phyloP scores from a whole-genome alignment of 1,140 invertebrate species.

The Rhagoletis pomonella region DNA sequence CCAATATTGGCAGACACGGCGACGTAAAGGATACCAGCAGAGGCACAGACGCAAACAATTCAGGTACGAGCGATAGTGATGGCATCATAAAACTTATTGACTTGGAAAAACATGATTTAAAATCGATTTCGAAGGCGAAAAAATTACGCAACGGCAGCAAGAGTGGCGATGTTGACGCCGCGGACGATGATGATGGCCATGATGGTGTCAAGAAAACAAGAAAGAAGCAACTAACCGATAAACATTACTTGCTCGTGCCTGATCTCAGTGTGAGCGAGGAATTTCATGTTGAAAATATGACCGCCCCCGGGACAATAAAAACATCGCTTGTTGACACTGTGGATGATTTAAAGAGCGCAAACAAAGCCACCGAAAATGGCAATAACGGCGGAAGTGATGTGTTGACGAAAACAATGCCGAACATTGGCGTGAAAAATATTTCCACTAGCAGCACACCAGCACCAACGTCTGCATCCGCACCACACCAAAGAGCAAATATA shows the following conservation, averaged over 20 bases:
- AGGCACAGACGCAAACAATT: neutral
- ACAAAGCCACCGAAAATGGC: neutral
- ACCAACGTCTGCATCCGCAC: neutral
- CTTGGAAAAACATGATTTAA: conserved; percentile 61
- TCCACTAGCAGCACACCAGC: neutral
- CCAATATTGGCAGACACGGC: neutral
- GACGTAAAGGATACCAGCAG: neutral
- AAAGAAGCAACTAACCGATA: conserved; percentile 70
- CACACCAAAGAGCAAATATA: too few species aligned
- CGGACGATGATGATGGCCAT: conserved; percentile 60
- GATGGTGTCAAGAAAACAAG: conserved; percentile 68
- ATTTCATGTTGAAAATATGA: neutral
- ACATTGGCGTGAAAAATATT: neutral
- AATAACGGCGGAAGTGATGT: neutral
- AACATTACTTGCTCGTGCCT: conserved; percentile 61
- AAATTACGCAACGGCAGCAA: conserved; percentile 26
- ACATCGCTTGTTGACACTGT: conserved; percentile 51
- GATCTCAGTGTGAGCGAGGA: neutral
- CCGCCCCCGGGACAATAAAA: neutral
- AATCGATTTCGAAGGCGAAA: conserved; percentile 31
- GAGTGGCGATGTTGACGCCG: conserved; percentile 14
- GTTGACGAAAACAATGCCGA: neutral
- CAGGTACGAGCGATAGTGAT: neutral
- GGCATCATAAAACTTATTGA: conserved; percentile 64
- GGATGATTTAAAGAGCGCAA: conserved; percentile 41